Evolutionary conservation across 1,140 invertebrate genomes (phyloP), one percentile per base, ranked within the genome.

Genomic region (Drosophila ironensis): DNA sequence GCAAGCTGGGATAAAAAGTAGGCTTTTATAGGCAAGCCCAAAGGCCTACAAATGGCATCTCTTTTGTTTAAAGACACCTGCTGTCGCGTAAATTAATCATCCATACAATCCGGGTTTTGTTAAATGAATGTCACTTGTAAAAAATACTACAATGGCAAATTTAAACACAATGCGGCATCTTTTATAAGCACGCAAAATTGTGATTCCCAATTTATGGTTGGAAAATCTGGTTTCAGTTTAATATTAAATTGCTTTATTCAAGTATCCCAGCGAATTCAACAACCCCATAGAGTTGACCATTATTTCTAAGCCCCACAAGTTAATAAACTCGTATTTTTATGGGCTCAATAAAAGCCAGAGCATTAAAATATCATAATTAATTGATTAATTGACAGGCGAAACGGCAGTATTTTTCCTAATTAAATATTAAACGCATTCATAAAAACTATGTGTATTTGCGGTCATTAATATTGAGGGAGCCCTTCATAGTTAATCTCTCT

Each of bases 351-450:
- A 30, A 22, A n/a, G 16, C 0, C n/a, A 11, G 7, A 5, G 2
- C 9, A 3, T 27, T 20, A 22, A 28, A 38, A n/a, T 4, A 2
- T 22, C 9, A 17, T 57, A 57, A 42, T 57, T 33, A 25, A 44
- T 9, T 60, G 12, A 50, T 17, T 41, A 57, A 57, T 25, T 24
- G 16, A 22, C 40, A 8, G 20, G 8, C 6, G 4, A 28, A 59
- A 17, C 14, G 27, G 9, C 33, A 30, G 24, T 33, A 42, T 25
- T 37, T 14, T 14, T 7, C 16, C 14, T 14, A 16, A 57, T 60
- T 57, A 57, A 60, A 59, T 44, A 42, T 57, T 42, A 4, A 60
- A 27, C 1, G 14, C 37, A 8, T 16, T 60, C 11, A 42, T 33
- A 14, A 42, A 42, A 42, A 16, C n/a, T n/a, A 16, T 52, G 19